phyloP scores from a whole-genome alignment of 1,140 invertebrate species.

The Aphelenchoides besseyi region DNA sequence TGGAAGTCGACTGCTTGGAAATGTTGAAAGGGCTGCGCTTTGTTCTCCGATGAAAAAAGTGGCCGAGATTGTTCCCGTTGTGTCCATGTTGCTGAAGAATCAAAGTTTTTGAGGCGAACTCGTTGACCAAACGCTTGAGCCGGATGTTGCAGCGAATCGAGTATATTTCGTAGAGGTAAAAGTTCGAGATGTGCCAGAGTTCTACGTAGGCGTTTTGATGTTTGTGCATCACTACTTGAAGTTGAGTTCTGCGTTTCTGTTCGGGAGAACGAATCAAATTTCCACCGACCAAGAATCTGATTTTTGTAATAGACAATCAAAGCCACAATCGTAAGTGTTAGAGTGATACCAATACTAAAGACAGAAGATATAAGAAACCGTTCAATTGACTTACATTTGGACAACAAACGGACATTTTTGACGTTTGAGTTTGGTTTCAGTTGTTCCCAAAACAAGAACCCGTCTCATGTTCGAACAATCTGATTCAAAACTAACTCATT shows the following conservation, averaged over 20 bases:
- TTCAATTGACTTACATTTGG: too few relatives aligned
- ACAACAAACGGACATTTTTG: too few relatives aligned
- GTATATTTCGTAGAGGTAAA: neutral
- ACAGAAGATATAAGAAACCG: too few relatives aligned
- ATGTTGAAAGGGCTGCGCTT: slow-evolving; percentile 10
- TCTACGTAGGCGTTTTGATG: neutral
- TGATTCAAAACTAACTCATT: too few relatives aligned
- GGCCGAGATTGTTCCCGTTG: neutral
- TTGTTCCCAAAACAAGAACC: too few relatives aligned
- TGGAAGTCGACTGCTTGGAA: neutral
- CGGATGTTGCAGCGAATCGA: neutral
- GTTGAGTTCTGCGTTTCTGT: neutral
- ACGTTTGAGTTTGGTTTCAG: too few relatives aligned
- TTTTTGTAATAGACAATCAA: too few relatives aligned
- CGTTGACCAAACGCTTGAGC: neutral
- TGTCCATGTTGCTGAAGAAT: neutral
- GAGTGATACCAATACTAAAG: too few relatives aligned
- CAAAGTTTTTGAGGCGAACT: slow-evolving; percentile 5
- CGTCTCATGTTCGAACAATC: too few relatives aligned
- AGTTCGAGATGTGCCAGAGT: neutral
- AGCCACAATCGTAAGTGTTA: too few relatives aligned
- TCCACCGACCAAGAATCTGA: neutral
- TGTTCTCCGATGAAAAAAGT: neutral
- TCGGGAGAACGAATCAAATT: neutral
- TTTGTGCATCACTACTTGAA: neutral